These are phyloP conservation scores for Todiramphus saurophagus DNA, from an alignment of 2,113 vertebrate species.

Conservation along the genomic window DNA sequence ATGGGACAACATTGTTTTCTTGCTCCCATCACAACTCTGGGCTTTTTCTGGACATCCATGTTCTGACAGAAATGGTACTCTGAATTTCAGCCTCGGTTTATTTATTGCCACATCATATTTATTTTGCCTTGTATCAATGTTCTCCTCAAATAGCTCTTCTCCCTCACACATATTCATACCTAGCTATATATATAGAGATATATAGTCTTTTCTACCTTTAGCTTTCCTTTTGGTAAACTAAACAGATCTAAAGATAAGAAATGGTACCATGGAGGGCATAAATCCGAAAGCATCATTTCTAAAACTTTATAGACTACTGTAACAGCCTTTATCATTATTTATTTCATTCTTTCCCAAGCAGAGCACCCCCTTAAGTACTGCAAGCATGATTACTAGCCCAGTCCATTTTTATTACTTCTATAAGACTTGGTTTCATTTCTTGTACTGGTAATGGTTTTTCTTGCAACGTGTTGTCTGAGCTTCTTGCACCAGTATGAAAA, in stretches of 20 bases:
- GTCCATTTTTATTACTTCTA: neutral
- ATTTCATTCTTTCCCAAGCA: neutral
- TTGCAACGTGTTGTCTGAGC: neutral
- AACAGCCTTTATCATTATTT: neutral
- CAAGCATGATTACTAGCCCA: neutral
- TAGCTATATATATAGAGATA: neutral
- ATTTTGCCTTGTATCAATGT: neutral
- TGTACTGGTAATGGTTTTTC: neutral
- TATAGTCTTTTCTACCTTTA: neutral
- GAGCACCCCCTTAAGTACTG: neutral
- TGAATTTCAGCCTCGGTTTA: neutral
- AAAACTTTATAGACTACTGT: neutral
- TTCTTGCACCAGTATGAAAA: neutral
- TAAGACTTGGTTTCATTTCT: neutral
- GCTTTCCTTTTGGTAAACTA: neutral
- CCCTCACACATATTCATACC: neutral
- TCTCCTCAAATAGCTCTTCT: neutral
- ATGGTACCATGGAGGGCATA: neutral
- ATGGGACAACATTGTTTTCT: neutral
- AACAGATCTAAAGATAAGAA: neutral
- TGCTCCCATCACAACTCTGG: neutral
- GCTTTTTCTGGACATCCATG: neutral
- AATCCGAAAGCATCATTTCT: neutral
- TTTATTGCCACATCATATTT: neutral
- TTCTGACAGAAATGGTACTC: neutral